Evolutionary conservation across 2,797 vertebrate genomes (phyloP).

Genomic region (Cottoperca gobio): DNA sequence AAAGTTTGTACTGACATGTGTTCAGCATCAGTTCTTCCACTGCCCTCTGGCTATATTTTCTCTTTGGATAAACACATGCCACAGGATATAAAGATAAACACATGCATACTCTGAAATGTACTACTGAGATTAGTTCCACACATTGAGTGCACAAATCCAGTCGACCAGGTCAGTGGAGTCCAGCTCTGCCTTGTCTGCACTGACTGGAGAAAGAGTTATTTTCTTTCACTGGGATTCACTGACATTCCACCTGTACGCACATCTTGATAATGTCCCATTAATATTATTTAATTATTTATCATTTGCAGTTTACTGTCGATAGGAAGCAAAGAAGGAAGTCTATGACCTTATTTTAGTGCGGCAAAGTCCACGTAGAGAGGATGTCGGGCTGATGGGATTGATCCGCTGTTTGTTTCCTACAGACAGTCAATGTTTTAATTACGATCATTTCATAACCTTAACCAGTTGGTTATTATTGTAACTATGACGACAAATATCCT

Average conservation of each 20-base stretch:
- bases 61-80: neutral
- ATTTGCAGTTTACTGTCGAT: no score
- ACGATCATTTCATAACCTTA: neutral
- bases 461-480: neutral
- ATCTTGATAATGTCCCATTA: neutral
- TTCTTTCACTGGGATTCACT: neutral
- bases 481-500: neutral
- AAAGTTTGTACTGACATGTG: constrained; percentile 95
- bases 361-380: no score
- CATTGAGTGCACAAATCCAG: neutral
- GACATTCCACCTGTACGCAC: neutral
- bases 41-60: constrained; percentile 78
- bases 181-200: neutral
- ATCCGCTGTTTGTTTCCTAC: neutral
- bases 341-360: no score
- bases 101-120: neutral
- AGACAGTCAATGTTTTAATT: neutral
- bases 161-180: neutral
- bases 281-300: no score
- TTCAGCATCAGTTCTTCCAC: constrained; percentile 89
- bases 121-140: constrained; percentile 13
- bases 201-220: neutral
- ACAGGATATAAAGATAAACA: neutral
- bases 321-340: neutral
- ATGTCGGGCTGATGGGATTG: no score